phyloP scores from a whole-genome alignment of 2,888 invertebrate species.

The Phalangium opilio region DNA sequence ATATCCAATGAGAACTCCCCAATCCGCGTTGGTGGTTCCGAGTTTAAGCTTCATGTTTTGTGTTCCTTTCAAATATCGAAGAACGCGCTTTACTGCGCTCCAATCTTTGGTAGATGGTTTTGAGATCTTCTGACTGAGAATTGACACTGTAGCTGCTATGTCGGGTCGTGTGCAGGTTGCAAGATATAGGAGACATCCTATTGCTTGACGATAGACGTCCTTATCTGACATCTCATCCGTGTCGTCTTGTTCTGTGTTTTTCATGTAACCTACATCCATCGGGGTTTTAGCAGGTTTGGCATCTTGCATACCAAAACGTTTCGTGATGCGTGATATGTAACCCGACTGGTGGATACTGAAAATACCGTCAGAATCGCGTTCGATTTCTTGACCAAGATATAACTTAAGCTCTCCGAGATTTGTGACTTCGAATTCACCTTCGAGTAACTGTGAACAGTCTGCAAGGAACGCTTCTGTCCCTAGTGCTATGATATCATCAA shows the following conservation, averaged over 20 bases:
- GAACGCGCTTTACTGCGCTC: not conserved
- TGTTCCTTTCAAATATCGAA: constrained; percentile 1
- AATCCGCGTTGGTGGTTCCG: too few relatives aligned
- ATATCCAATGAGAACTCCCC: too few relatives aligned
- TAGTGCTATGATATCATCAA: constrained; percentile 12
- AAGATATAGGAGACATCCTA: too few relatives aligned
- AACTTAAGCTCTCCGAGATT: not conserved
- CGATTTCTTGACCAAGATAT: constrained; percentile 5
- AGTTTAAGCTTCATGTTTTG: too few relatives aligned
- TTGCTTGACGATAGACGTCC: not conserved
- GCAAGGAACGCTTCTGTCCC: not conserved
- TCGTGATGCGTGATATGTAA: too few relatives aligned
- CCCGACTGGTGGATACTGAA: too few relatives aligned
- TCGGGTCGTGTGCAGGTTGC: too few relatives aligned
- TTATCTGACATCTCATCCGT: not conserved
- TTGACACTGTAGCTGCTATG: not conserved
- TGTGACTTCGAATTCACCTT: not conserved
- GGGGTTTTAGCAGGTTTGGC: too few relatives aligned
- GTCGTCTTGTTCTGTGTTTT: too few relatives aligned
- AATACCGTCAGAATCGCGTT: not conserved
- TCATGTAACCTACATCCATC: too few relatives aligned
- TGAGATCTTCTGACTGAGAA: not conserved
- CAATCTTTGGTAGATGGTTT: not conserved
- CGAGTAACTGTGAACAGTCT: not conserved
- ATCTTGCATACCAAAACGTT: too few relatives aligned